Base-by-base conservation (phyloP, 2,888 invertebrate genomes). In the Aphelenchoides bicaudatus region DNA sequence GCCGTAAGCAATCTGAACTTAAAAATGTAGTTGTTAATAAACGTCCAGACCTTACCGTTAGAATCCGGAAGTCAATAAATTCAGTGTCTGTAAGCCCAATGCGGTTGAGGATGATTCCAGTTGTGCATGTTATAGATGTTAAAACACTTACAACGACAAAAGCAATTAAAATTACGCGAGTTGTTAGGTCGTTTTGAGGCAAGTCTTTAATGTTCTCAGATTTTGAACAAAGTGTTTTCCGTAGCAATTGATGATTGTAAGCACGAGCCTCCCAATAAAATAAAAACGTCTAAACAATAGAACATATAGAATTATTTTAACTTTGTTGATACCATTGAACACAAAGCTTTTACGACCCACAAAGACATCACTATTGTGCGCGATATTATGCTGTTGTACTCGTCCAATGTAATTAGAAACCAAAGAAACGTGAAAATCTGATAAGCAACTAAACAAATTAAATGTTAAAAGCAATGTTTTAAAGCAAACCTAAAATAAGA, bases 191-290 rank as follows among this genome's bases (percentile, higher is more conserved):
- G 16, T 8, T 21, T n/a, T 6, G n/a, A n/a, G n/a, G 6, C 8
- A 21, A 21, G 10, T 25, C 25, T n/a, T 43, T n/a, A 19, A 25
- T n/a, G 16, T 43, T 25, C 21, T 43, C n/a, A 19, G 23, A 6
- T 43, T 43, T 25, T 19, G 10, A n/a, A 25, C 43, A 43, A 19
- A 43, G 10, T 25, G 43, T 43, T 8, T 25, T 19, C 43, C 25
- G 21, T 10, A 43, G 43, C 10, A 43, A 10, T 10, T 25, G 43
- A 10, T 25, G 21, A 30, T 28, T 38, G 23, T 58, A 55, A 19
- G 30, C 43, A 21, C 37, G 38, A 3, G 8, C 19, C 25, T 43
- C 27, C 58, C 58, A 58, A 37, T 58, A 39, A 37, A 58, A 16
- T 5, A 27, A 21, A 28, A 58, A 53, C 8, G 37, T 13, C 56